Conservation (phyloP, 2,113 vertebrate genomes). For the Stigmatopora nigra region DNA sequence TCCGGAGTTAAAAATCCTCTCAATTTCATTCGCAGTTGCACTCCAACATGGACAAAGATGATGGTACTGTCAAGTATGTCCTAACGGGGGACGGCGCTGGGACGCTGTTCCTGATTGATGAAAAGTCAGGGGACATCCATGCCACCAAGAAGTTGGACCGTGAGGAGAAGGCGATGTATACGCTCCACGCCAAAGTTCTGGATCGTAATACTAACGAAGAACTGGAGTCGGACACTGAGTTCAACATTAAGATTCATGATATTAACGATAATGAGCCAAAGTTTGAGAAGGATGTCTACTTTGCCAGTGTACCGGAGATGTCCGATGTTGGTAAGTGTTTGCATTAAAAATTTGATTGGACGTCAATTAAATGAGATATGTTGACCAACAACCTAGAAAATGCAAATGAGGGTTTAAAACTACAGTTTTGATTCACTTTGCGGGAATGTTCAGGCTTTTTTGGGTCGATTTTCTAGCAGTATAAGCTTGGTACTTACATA, state of each 20-base stretch:
- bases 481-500: too few relatives aligned
- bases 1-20: background rate
- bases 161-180: conserved; percentile 89
- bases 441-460: too few relatives aligned
- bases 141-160: conserved; percentile 93
- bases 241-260: conserved; percentile 98
- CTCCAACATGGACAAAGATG: conserved; percentile 93
- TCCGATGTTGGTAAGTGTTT: conserved; percentile 85
- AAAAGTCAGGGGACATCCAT: conserved; percentile 96
- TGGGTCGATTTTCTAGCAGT: too few relatives aligned
- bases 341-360: background rate
- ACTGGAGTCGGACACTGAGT: conserved; percentile 92
- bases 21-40: conserved; percentile 74
- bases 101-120: conserved; percentile 88
- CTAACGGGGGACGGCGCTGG: conserved; percentile 94
- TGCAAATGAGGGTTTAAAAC: too few relatives aligned
- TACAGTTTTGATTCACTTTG: too few relatives aligned
- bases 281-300: conserved; percentile 84
- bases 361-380: background rate
- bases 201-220: conserved; percentile 82
- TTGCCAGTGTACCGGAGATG: conserved; percentile 90
- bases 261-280: conserved; percentile 97
- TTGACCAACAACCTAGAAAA: background rate
- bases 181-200: conserved; percentile 88
- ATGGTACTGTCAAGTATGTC: conserved; percentile 90